These are phyloP conservation scores for Diglossa cyanea DNA, from an alignment of 2,797 vertebrate species.

Conservation along the genomic window DNA sequence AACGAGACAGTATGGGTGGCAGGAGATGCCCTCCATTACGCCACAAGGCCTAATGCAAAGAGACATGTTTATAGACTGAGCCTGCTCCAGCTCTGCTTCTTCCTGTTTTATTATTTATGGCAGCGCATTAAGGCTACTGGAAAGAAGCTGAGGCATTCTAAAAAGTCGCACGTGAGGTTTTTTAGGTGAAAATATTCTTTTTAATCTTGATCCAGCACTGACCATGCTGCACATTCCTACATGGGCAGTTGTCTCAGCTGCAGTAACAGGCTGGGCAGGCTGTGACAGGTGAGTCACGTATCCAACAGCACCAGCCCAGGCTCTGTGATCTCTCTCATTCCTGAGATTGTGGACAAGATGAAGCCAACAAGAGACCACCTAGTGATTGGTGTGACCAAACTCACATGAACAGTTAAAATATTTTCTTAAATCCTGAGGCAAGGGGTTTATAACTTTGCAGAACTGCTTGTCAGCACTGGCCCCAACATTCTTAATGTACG, in stretches of 20 bases:
- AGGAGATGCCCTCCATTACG: constrained; percentile 33
- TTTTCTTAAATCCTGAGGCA: background rate
- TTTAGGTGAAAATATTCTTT: background rate
- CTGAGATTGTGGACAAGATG: background rate
- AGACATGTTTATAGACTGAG: constrained; percentile 29
- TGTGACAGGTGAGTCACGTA: rapidly evolving
- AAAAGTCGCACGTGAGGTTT: background rate
- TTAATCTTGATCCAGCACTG: background rate
- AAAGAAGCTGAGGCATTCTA: constrained; percentile 10
- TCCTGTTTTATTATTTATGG: constrained; percentile 68
- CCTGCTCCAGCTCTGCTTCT: constrained; percentile 17
- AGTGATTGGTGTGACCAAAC: background rate
- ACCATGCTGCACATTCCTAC: background rate
- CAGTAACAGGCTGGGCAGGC: background rate
- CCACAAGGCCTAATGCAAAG: constrained; percentile 29
- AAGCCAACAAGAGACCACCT: background rate
- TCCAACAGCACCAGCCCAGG: background rate
- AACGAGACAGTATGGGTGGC: constrained; percentile 30
- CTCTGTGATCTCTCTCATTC: background rate
- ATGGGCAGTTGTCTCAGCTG: background rate
- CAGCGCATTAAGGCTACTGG: constrained; percentile 59
- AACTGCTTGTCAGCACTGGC: background rate
- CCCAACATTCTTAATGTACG: background rate
- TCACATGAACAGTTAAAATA: background rate
- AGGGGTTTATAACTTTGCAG: background rate